Percentiles rank a stretch among this genome's conserved stretches.
phyloP scores from a whole-genome alignment of 2,888 invertebrate species.

The Eristalis pertinax region DNA sequence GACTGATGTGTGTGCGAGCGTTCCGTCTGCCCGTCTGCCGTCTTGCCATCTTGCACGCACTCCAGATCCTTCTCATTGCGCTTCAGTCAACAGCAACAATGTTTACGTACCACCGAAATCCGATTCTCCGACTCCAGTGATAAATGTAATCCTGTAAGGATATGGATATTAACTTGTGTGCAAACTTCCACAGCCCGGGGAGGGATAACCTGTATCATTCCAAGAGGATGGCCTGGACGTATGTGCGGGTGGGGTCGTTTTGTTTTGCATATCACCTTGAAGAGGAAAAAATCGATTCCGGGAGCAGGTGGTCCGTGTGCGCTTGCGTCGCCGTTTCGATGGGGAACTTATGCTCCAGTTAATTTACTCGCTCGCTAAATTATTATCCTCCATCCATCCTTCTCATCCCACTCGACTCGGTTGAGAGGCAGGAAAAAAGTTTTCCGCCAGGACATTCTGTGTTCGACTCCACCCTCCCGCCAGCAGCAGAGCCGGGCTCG shows the following conservation, averaged over 20 bases:
- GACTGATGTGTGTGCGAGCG: constrained; percentile 34
- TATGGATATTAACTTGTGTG: constrained; percentile 34
- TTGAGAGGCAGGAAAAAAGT: constrained; percentile 4
- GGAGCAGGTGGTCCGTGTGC: constrained; percentile 51
- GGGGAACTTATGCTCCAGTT: constrained; percentile 62
- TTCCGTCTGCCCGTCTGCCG: neutral
- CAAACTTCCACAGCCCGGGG: constrained; percentile 11
- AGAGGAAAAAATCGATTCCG: constrained; percentile 38
- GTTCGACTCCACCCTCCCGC: neutral
- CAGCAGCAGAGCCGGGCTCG: neutral
- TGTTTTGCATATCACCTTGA: constrained; percentile 1
- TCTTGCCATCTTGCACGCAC: constrained; percentile 8
- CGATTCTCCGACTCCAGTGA: neutral
- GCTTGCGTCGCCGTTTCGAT: constrained; percentile 29
- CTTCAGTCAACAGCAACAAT: constrained; percentile 14
- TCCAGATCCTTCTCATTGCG: neutral
- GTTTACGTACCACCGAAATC: neutral
- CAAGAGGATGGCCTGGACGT: neutral
- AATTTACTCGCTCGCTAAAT: constrained; percentile 64
- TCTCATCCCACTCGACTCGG: constrained; percentile 32
- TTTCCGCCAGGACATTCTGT: neutral
- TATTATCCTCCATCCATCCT: constrained; percentile 43
- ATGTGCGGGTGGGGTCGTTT: neutral
- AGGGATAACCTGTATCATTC: constrained; percentile 19
- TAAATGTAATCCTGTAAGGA: constrained; percentile 24